phyloP scores from a whole-genome alignment of 1,140 invertebrate species.

The Venturia canescens region DNA sequence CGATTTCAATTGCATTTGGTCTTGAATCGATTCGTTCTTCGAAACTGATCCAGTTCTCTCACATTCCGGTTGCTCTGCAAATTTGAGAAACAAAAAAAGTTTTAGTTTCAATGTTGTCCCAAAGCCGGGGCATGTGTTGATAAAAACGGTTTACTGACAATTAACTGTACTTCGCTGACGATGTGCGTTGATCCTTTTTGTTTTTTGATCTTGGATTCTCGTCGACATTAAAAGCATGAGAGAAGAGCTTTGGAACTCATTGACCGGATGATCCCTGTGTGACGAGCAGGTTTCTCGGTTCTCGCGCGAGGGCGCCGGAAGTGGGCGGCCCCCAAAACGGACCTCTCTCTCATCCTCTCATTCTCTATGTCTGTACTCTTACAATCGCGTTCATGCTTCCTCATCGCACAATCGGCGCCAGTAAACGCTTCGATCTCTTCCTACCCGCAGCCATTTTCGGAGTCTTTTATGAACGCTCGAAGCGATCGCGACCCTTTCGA shows the following conservation, averaged over 20 bases:
- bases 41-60: too few species aligned
- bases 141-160: too few species aligned
- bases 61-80: too few species aligned
- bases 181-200: neutral
- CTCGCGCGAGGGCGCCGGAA: conserved; percentile 47
- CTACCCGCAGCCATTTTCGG: neutral
- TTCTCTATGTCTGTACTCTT: neutral
- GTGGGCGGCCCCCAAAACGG: conserved; percentile 47
- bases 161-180: neutral
- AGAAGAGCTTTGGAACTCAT: conserved; percentile 31
- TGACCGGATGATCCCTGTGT: conserved; percentile 42
- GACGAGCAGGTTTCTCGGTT: conserved; percentile 44
- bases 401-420: conserved; percentile 19
- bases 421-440: conserved; percentile 1
- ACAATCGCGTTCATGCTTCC: conserved; percentile 18
- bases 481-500: neutral
- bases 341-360: conserved; percentile 35
- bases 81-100: too few species aligned
- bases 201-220: neutral
- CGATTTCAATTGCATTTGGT: too few species aligned
- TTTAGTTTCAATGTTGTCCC: too few species aligned
- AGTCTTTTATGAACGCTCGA: neutral
- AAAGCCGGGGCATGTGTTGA: too few species aligned
- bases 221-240: conserved; percentile 4
- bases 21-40: too few species aligned